Evolutionary conservation across 2,113 vertebrate species (phyloP).

Genomic region (Albula goreensis): DNA sequence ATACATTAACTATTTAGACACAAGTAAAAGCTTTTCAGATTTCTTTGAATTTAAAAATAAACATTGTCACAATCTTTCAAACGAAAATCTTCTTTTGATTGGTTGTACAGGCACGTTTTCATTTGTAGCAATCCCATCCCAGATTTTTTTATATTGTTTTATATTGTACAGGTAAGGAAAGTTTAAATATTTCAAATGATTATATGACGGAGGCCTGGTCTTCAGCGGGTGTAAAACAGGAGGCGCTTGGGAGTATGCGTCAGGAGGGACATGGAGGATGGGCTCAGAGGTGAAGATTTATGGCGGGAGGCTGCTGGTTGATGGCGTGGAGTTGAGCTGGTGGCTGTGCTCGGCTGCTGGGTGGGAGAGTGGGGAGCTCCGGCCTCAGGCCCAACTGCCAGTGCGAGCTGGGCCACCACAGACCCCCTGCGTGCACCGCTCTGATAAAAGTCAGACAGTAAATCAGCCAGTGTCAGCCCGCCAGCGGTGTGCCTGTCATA

Average conservation of each 20-base stretch:
- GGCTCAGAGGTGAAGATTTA: not conserved
- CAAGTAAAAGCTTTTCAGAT: no score
- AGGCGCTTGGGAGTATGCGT: not conserved
- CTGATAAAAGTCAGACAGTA: conserved; percentile 63
- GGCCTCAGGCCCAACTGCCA: not conserved
- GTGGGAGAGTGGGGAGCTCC: not conserved
- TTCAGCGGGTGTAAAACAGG: no score
- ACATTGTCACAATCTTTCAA: no score
- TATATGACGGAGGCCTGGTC: no score
- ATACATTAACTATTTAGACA: no score
- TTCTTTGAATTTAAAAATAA: no score
- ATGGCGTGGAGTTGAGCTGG: not conserved
- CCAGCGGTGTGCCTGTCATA: conserved; percentile 43
- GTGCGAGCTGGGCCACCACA: not conserved
- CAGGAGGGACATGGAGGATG: not conserved
- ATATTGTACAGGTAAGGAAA: no score
- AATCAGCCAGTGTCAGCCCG: conserved; percentile 54
- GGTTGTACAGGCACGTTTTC: no score
- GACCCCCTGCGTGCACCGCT: conserved; percentile 36
- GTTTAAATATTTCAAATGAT: no score
- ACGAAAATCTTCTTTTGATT: no score
- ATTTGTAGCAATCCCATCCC: no score
- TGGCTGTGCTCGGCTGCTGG: not conserved
- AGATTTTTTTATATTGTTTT: no score
- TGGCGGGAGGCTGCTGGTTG: not conserved